Evolutionary conservation across 2,113 vertebrate genomes (phyloP).

Genomic region (Pygoscelis antarcticus): DNA sequence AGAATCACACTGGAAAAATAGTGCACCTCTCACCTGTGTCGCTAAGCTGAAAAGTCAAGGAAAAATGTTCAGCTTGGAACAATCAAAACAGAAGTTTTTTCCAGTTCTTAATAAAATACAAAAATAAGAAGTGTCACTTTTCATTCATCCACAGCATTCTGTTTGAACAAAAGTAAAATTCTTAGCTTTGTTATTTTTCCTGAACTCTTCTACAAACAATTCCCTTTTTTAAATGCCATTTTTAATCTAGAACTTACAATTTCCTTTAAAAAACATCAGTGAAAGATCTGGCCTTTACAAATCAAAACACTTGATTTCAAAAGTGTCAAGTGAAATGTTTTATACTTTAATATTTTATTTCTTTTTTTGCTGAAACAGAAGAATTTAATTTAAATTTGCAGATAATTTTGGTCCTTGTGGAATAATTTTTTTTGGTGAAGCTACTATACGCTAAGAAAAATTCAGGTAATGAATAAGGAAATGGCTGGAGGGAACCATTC

Average conservation of each 20-base stretch:
- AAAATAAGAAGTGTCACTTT: neutral
- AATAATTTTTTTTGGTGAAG: neutral
- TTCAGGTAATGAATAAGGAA: neutral
- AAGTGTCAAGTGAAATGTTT: neutral
- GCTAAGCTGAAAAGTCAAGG: neutral
- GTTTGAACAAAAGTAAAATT: neutral
- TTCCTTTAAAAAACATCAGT: neutral
- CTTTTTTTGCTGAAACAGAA: neutral
- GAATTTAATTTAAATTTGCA: neutral
- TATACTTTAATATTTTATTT: neutral
- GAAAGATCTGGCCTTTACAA: constrained; percentile 30
- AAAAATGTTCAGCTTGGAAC: neutral
- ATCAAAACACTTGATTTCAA: constrained; percentile 22
- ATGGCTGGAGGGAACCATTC: neutral
- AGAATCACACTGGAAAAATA: neutral
- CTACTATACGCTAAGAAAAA: neutral
- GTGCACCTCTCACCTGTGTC: fast-evolving
- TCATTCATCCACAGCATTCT: neutral
- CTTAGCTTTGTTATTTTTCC: neutral
- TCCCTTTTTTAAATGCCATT: neutral
- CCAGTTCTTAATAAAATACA: neutral
- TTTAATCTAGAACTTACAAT: neutral
- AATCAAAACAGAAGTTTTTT: neutral
- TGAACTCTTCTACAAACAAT: neutral
- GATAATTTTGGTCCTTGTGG: neutral